Evolutionary conservation across 2,113 vertebrate species (phyloP).

Genomic region (Thomomys bottae): DNA sequence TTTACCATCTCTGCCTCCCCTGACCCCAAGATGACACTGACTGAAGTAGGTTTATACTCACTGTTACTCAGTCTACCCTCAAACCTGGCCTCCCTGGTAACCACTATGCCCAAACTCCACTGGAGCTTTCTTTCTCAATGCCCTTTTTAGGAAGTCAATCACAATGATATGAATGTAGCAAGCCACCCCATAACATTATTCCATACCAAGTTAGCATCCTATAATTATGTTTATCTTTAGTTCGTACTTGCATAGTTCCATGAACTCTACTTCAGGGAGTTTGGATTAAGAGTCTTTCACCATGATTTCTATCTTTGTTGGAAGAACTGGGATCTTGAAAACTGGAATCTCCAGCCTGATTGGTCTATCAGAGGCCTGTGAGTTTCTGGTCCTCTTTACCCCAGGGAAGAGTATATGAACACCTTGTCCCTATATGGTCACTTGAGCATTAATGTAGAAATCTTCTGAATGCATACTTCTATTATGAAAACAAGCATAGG

Average conservation of each 20-base stretch:
- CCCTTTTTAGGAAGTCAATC: not conserved
- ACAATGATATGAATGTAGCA: not conserved
- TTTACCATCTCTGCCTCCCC: too few species aligned
- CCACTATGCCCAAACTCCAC: too few species aligned
- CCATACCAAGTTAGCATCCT: not conserved
- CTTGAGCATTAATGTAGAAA: not conserved
- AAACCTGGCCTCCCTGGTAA: too few species aligned
- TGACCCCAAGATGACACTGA: too few species aligned
- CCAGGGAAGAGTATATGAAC: not conserved
- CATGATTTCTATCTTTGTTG: constrained; percentile 45
- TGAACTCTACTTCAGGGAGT: not conserved
- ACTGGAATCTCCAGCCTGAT: not conserved
- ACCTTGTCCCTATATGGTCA: not conserved
- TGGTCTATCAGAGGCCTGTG: not conserved
- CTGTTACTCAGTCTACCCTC: too few species aligned
- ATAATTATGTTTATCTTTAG: not conserved
- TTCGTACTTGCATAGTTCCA: not conserved
- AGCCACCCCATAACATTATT: not conserved
- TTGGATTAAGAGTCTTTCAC: not conserved
- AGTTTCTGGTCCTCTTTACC: not conserved
- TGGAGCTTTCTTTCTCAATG: not conserved
- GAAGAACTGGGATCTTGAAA: not conserved
- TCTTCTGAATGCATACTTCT: not conserved
- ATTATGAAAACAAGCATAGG: not conserved
- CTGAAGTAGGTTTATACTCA: too few species aligned